phyloP scores from a whole-genome alignment of 2,888 invertebrate species.

The Eretmocerus hayati region DNA sequence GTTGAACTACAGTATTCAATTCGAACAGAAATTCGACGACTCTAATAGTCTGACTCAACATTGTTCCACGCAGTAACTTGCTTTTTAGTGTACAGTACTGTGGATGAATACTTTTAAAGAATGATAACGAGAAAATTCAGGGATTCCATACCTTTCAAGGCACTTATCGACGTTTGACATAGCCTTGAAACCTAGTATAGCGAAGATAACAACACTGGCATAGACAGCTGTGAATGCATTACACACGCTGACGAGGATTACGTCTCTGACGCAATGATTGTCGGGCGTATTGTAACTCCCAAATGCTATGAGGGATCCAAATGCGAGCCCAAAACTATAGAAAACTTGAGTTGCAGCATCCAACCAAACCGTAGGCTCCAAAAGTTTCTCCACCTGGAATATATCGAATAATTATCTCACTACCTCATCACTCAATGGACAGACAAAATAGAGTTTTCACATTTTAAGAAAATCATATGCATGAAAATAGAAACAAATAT shows the following conservation, averaged over 20 bases:
- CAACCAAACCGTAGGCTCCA: constrained; percentile 86
- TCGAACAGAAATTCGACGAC: too few species aligned
- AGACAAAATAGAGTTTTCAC: constrained; percentile 80
- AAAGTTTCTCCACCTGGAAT: constrained; percentile 69
- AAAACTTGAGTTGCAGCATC: constrained; percentile 96
- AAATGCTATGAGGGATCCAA: constrained; percentile 91
- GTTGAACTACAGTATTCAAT: too few species aligned
- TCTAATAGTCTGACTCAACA: too few species aligned
- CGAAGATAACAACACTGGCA: constrained; percentile 90
- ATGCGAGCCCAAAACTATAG: constrained; percentile 86
- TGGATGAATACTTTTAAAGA: too few species aligned
- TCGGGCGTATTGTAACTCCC: constrained; percentile 92
- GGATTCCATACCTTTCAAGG: constrained; percentile 58
- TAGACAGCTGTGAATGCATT: constrained; percentile 92
- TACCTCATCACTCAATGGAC: too few species aligned
- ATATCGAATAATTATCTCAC: too few species aligned
- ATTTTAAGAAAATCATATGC: constrained; percentile 79
- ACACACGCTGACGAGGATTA: constrained; percentile 82
- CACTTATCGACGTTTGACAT: constrained; percentile 82
- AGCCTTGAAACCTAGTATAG: constrained; percentile 95
- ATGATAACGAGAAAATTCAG: neutral
- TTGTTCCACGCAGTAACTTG: too few species aligned
- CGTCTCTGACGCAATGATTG: constrained; percentile 91
- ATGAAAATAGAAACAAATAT: constrained; percentile 87
- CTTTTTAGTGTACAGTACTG: too few species aligned